A percentile compares a stretch with the other conserved stretches of the same genome.
Conservation (phyloP, 2,888 invertebrate species). For the Polymixis flavicincta region DNA sequence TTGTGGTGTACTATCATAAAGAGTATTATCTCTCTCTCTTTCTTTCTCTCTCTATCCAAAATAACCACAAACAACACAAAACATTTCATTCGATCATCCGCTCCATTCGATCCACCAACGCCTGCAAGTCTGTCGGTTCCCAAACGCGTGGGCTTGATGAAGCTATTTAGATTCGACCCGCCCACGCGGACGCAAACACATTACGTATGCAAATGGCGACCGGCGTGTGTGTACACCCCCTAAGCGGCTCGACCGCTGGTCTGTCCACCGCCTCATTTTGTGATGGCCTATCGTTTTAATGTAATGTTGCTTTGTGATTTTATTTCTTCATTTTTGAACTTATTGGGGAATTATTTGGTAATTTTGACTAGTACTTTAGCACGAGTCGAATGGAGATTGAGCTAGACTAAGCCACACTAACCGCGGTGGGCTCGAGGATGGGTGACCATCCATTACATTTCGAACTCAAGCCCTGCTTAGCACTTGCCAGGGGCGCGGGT, state of each 20-base stretch:
- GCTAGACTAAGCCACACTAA: no score
- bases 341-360: not conserved
- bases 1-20: not conserved
- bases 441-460: not conserved
- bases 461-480: no score
- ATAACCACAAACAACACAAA: not conserved
- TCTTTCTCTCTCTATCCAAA: not conserved
- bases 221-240: constrained; percentile 49
- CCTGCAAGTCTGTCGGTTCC: constrained; percentile 28
- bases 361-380: not conserved
- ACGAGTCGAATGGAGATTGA: not conserved
- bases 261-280: constrained; percentile 40
- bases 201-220: constrained; percentile 56
- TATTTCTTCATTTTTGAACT: constrained; percentile 51
- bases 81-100: constrained; percentile 11
- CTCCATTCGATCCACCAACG: constrained; percentile 4
- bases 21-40: not conserved
- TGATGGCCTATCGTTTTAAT: constrained; percentile 12
- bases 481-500: no score
- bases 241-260: constrained; percentile 24
- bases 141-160: constrained; percentile 55
- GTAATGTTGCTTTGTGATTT: constrained; percentile 24
- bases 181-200: constrained; percentile 61
- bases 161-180: constrained; percentile 52
- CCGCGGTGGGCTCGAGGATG: not conserved